Evolutionary conservation across 2,888 invertebrate genomes (phyloP).

Genomic region (Cerceris ruficornis): DNA sequence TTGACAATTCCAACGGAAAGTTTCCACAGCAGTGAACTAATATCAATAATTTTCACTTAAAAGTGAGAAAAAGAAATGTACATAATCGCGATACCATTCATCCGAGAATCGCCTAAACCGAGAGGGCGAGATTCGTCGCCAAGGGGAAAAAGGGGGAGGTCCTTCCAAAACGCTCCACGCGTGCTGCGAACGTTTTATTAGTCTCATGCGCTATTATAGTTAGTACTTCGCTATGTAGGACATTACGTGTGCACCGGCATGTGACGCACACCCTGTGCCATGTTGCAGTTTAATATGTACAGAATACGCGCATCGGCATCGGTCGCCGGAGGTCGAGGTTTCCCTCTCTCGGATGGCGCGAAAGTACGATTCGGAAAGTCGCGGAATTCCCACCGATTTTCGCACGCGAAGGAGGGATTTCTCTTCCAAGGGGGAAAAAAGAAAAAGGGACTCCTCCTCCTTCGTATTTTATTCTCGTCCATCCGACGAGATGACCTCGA

Average conservation of each 20-base stretch:
- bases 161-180: constrained; percentile 45
- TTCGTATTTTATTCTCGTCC: constrained; percentile 16
- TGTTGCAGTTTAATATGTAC: constrained; percentile 63
- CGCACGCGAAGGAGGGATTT: background rate
- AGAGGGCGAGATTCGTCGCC: constrained; percentile 60
- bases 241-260: constrained; percentile 73
- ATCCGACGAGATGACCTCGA: constrained; percentile 43
- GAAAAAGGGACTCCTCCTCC: background rate
- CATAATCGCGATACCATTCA: constrained; percentile 12
- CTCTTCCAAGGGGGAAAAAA: background rate
- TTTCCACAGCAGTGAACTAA: too few relatives aligned
- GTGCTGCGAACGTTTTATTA: constrained; percentile 62
- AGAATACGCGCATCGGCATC: constrained; percentile 48
- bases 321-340: constrained; percentile 31
- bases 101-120: constrained; percentile 30
- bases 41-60: too few relatives aligned
- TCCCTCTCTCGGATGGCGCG: constrained; percentile 39
- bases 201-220: constrained; percentile 67
- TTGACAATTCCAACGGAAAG: too few relatives aligned
- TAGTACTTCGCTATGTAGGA: constrained; percentile 67
- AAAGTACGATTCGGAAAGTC: constrained; percentile 5
- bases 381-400: background rate
- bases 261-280: constrained; percentile 68
- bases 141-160: constrained; percentile 63
- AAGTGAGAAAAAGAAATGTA: background rate